Conservation (phyloP, 2,113 vertebrate species). For the Larimichthys crocea region DNA sequence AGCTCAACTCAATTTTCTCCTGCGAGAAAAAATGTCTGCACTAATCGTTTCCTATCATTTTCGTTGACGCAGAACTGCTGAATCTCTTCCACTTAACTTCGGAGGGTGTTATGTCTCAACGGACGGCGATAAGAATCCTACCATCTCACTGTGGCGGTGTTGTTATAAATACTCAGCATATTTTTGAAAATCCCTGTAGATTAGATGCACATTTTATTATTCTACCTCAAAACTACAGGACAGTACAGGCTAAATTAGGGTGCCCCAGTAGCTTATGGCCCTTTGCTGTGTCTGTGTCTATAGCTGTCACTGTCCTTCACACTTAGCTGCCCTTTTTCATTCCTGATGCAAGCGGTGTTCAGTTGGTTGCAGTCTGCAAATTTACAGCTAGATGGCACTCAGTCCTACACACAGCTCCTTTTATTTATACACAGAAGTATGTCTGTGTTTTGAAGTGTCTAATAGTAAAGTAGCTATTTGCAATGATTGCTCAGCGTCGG, state of each 20-base stretch:
- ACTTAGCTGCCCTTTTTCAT: too few relatives aligned
- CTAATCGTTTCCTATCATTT: slow-evolving; percentile 56
- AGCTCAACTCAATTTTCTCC: slow-evolving; percentile 51
- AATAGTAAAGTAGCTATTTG: too few relatives aligned
- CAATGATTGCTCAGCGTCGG: too few relatives aligned
- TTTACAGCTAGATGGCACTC: too few relatives aligned
- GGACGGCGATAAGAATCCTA: not conserved
- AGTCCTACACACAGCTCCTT: too few relatives aligned
- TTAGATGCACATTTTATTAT: not conserved
- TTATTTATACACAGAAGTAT: too few relatives aligned
- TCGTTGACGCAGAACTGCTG: slow-evolving; percentile 45
- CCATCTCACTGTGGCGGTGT: not conserved
- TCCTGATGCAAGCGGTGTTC: too few relatives aligned
- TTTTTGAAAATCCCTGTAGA: not conserved
- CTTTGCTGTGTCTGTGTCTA: too few relatives aligned
- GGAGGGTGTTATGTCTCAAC: slow-evolving; percentile 24
- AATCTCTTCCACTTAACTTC: slow-evolving; percentile 17
- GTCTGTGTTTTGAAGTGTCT: too few relatives aligned
- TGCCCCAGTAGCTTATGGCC: too few relatives aligned
- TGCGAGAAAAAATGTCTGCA: slow-evolving; percentile 19
- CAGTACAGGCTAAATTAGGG: not conserved
- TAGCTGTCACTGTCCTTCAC: too few relatives aligned
- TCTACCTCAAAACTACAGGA: not conserved
- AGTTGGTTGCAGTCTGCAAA: too few relatives aligned
- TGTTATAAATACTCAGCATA: not conserved